Evolutionary conservation across 2,888 invertebrate species (phyloP).

Genomic region (Catocala fraxini): DNA sequence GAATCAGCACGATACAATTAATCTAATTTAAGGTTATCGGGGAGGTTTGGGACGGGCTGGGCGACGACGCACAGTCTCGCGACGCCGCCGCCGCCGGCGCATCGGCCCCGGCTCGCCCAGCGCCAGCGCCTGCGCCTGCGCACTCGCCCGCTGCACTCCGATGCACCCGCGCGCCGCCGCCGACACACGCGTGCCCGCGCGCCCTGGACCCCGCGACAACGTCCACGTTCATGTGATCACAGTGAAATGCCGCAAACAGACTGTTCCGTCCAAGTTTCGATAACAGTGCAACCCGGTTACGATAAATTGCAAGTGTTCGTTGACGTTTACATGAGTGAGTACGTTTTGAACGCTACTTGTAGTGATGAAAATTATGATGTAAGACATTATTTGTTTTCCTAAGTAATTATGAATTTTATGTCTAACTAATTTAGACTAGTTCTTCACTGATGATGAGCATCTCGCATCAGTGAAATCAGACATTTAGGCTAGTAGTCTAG

Average conservation of each 20-base stretch:
- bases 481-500: no score
- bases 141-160: constrained; percentile 55
- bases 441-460: no score
- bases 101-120: constrained; percentile 73
- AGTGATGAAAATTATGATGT: constrained; percentile 9
- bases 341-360: constrained; percentile 31
- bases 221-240: constrained; percentile 66
- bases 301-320: constrained; percentile 81
- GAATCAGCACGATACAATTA: constrained; percentile 86
- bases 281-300: constrained; percentile 80
- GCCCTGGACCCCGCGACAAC: constrained; percentile 41
- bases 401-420: not conserved
- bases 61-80: constrained; percentile 84
- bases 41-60: constrained; percentile 75
- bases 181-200: constrained; percentile 29
- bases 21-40: constrained; percentile 87
- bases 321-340: constrained; percentile 87
- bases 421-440: no score
- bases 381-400: not conserved
- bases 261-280: constrained; percentile 83
- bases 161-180: constrained; percentile 41
- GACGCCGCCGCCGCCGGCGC: constrained; percentile 69
- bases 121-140: constrained; percentile 71
- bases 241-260: constrained; percentile 85
- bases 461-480: no score